Evolutionary conservation across 1,140 invertebrate genomes (phyloP).

Genomic region (Heliconius eleuchia): DNA sequence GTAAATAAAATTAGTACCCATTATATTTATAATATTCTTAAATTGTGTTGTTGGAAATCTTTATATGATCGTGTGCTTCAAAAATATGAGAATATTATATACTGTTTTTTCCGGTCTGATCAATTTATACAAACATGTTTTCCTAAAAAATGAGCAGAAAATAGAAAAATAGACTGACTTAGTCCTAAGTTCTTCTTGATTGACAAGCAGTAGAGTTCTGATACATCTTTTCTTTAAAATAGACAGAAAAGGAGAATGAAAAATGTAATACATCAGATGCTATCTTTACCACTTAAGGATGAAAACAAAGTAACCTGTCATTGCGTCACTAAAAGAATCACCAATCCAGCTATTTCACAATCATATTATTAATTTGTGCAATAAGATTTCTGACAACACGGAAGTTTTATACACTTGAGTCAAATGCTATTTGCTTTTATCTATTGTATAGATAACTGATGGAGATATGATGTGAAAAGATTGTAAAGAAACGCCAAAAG

Average conservation of each 20-base stretch:
- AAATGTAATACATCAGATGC: too few relatives aligned
- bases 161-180: too few relatives aligned
- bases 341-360: background rate
- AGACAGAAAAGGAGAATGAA: too few relatives aligned
- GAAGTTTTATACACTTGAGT: background rate
- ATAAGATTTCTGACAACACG: background rate
- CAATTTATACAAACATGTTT: too few relatives aligned
- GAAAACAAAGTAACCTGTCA: too few relatives aligned
- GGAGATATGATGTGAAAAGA: conserved; percentile 19
- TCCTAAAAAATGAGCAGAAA: too few relatives aligned
- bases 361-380: background rate
- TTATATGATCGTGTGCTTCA: background rate
- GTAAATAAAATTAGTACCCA: conserved; percentile 4
- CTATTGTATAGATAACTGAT: conserved; percentile 17
- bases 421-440: conserved; percentile 17
- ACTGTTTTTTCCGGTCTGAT: too few relatives aligned
- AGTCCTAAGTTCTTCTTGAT: too few relatives aligned
- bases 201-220: too few relatives aligned
- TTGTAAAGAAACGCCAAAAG: conserved; percentile 15
- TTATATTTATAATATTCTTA: background rate
- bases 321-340: background rate
- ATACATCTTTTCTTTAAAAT: too few relatives aligned
- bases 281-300: too few relatives aligned
- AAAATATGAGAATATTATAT: too few relatives aligned
- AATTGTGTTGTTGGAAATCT: background rate